Base-by-base conservation (phyloP, 2,888 invertebrate species). In the Nesidiocoris tenuis region DNA sequence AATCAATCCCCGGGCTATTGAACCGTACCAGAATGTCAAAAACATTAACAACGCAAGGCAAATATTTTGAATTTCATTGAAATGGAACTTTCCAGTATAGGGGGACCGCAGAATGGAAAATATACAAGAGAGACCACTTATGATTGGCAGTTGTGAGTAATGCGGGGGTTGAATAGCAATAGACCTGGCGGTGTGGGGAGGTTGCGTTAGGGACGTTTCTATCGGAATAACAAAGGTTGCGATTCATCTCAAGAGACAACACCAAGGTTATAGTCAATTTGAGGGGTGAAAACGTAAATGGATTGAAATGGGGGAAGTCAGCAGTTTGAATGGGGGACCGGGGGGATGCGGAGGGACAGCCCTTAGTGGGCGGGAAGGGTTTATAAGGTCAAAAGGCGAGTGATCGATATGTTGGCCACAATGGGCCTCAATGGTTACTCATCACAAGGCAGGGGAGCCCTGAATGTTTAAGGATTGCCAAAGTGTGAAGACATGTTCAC, bases 401-500 rank as follows among this genome's bases (percentile, higher is more conserved):
- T 72, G 72, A 72, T 72, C 72, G 72, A 72, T 72, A 61, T n/a
- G 72, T 63, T 61, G 72, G 72, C 72, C 72, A 72, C 72, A 72
- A 72, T 61, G 63, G 72, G 55, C 19, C 63, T 72, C 61, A 72
- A 72, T 72, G 72, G 72, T 63, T 61, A 72, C 72, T 61, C 72
- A 72, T 72, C 63, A 63, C 25, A 57, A 24, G n/a, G n/a, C n/a
- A n/a, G 54, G 54, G 54, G 54, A n/a, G n/a, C n/a, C n/a, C n/a
- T n/a, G n/a, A n/a, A n/a, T n/a, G n/a, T n/a, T n/a, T n/a, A n/a
- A n/a, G n/a, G n/a, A n/a, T 54, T 54, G 54, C 54, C 9, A 16
- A 16, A 54, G 54, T 7, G 54, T 54, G 16, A 54, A 54, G 54
- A 12, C 9, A 16, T 54, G 54, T 7, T 7, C 16, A 16, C n/a